Evolutionary conservation across 2,113 vertebrate genomes (phyloP).

Genomic region (Pundamilia nyererei): DNA sequence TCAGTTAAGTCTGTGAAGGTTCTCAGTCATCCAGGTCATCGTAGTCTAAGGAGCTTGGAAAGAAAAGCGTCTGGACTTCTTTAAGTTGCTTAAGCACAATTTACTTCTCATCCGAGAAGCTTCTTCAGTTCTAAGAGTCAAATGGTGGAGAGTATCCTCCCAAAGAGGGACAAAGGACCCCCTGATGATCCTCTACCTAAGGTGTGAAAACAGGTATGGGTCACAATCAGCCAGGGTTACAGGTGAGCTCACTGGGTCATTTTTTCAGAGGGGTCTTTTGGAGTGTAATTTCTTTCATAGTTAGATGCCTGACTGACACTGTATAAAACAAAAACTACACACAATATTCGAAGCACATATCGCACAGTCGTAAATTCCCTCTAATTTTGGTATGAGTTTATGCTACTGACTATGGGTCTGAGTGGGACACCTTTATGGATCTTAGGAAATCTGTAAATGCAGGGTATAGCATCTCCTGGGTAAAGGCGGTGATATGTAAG

Average conservation of each 20-base stretch:
- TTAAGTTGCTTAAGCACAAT: background rate
- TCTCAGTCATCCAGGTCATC: background rate
- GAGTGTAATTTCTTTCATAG: background rate
- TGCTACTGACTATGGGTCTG: background rate
- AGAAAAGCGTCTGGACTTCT: background rate
- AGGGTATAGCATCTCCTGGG: background rate
- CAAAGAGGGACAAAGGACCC: background rate
- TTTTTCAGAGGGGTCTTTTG: background rate
- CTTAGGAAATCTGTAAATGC: accelerated
- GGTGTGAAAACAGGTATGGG: background rate
- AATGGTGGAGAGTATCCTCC: background rate
- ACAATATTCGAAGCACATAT: background rate
- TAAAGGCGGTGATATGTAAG: background rate
- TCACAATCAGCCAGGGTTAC: background rate
- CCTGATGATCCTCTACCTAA: background rate
- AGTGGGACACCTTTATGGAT: background rate
- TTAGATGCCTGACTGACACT: background rate
- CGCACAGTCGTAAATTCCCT: background rate
- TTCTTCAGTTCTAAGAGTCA: background rate
- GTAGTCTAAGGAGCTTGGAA: background rate
- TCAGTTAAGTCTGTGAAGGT: background rate
- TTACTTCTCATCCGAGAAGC: background rate
- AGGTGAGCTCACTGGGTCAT: background rate
- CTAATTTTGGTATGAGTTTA: background rate
- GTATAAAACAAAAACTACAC: background rate